Evolutionary conservation across 2,888 invertebrate genomes (phyloP).

Genomic region (Cinara cedri): DNA sequence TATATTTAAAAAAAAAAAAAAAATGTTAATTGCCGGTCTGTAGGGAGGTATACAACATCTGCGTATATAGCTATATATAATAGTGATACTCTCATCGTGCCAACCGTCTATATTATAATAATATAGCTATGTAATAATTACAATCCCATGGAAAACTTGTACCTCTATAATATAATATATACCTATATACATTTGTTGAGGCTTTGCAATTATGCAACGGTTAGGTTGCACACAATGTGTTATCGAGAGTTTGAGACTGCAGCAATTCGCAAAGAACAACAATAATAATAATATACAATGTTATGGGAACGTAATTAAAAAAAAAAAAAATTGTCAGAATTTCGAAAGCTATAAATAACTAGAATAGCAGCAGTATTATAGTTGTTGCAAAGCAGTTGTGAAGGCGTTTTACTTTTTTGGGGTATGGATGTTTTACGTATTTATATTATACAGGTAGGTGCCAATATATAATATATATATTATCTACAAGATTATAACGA

Average conservation of each 20-base stretch:
- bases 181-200: background rate
- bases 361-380: too few relatives aligned
- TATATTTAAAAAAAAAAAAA: constrained; percentile 3
- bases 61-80: background rate
- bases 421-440: constrained; percentile 2
- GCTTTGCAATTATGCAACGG: constrained; percentile 40
- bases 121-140: constrained; percentile 50
- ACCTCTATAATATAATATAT: too few relatives aligned
- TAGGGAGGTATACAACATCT: constrained; percentile 21
- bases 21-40: constrained; percentile 47
- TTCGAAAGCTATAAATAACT: constrained; percentile 42
- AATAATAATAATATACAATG: too few relatives aligned
- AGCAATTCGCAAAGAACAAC: constrained; percentile 29
- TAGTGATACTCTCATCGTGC: constrained; percentile 19
- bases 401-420: constrained; percentile 44
- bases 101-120: constrained; percentile 2
- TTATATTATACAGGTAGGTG: too few relatives aligned
- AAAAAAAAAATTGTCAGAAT: constrained; percentile 19
- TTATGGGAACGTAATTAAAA: constrained; percentile 48
- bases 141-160: constrained; percentile 38
- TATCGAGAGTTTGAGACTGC: background rate
- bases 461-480: too few relatives aligned
- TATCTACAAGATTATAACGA: constrained; percentile 14
- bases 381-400: constrained; percentile 12
- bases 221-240: background rate